Base-by-base conservation (phyloP, 1,140 invertebrate species). In the Drosophila parabipectinata region DNA sequence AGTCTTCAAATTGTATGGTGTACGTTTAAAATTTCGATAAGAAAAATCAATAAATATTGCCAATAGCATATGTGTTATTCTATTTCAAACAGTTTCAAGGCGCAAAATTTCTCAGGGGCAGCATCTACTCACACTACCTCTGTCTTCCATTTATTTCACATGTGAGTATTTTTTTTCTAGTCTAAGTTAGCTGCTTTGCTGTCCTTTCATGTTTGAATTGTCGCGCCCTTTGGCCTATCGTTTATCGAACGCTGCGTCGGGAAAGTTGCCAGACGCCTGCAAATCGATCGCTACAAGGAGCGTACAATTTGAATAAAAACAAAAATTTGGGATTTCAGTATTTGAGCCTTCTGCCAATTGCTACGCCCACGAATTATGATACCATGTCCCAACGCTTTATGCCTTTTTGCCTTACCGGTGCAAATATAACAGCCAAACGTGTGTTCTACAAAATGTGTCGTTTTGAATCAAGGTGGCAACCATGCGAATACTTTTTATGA, bases 401-500 rank as follows among this genome's bases (percentile, higher is more conserved):
- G 21, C 14, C n/a, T 8, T 2, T 1, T 2, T 2, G 8, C 30
- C 6, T 18, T 21, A 14, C 24, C 5, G n/a, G 3, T 30, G 15
- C 10, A 57, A 32, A 51, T 44, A 30, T 24, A 37, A 60, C 15
- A 53, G 28, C 26, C 51, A 66, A 39, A 47, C 48, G 32, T 14
- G 9, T 8, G 26, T 50, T 32, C 28, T 18, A 54, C 44, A 45
- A 66, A 56, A 67, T 30, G 8, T 75, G 41, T 68, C n/a, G 50
- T 59, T 68, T 60, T 60, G 51, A 45, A 76, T 50, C 63, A 28
- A 76, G 72, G 72, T 76, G 73, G 72, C 73, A 76, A 76, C 72
- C 62, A 76, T 76, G 73, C 72, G 61, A 63, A 53, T 76, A 66
- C 45, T 61, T 68, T 76, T 76, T 76, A 76, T 48, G 72, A 76